A percentile compares a stretch with the other conserved stretches of the same genome.
phyloP scores from a whole-genome alignment of 2,113 vertebrate genomes.

The Lamprologus ornatipinnis region DNA sequence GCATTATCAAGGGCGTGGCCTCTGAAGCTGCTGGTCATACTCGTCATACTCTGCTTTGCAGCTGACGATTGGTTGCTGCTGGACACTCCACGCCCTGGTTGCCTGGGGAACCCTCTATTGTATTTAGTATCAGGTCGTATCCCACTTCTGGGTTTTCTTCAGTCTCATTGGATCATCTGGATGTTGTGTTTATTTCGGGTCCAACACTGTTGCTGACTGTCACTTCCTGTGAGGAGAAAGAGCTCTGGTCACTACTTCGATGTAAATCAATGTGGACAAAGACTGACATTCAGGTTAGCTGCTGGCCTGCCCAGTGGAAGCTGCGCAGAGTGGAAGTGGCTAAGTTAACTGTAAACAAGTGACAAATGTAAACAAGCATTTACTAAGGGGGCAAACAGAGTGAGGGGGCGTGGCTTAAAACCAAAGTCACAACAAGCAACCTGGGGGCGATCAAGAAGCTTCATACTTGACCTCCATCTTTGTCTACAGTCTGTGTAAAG shows the following conservation, averaged over 20 bases:
- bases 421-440: not conserved
- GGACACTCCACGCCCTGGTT: not conserved
- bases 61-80: not conserved
- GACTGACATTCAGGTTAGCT: not conserved
- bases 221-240: not conserved
- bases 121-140: not conserved
- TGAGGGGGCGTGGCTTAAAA: not conserved
- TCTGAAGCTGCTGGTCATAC: not conserved
- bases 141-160: not conserved
- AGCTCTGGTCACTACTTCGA: not conserved
- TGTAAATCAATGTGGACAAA: not conserved
- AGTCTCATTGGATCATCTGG: not conserved
- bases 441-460: not conserved
- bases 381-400: not conserved
- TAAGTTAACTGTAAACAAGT: not conserved
- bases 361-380: not conserved
- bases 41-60: not conserved
- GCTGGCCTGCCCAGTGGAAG: not conserved
- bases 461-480: not conserved
- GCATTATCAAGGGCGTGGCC: not conserved
- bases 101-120: not conserved
- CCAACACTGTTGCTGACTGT: not conserved
- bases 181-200: not conserved
- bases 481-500: not conserved
- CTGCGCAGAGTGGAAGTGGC: not conserved